Conservation (phyloP, 2,113 vertebrate species). For the Okapia johnstoni region DNA sequence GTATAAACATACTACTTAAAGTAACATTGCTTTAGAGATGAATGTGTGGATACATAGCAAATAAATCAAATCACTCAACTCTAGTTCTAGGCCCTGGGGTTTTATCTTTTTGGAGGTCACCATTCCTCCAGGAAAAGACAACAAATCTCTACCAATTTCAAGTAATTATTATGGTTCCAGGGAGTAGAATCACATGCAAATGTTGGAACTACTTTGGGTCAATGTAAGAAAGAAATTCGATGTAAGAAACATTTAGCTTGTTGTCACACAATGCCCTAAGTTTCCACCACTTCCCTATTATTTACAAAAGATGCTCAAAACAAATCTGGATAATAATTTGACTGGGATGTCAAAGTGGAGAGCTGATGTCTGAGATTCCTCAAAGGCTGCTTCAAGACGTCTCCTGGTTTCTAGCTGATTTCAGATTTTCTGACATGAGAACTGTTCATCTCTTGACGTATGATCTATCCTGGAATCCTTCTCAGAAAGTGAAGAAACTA, state of each 20-base stretch:
- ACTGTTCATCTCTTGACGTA: not conserved
- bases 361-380: not conserved
- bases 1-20: not conserved
- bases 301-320: not conserved
- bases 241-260: not conserved
- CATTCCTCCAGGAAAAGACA: not conserved
- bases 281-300: not conserved
- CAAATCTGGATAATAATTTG: not conserved
- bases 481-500: not conserved
- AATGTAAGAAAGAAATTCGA: not conserved
- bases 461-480: not conserved
- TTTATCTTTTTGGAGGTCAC: not conserved
- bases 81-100: not conserved
- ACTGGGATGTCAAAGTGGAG: not conserved
- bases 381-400: not conserved
- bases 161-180: not conserved
- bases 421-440: not conserved
- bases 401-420: not conserved
- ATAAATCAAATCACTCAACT: not conserved
- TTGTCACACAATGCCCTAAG: not conserved
- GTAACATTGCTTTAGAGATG: not conserved
- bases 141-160: not conserved
- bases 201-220: not conserved
- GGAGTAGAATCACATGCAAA: not conserved
- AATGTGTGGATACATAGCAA: not conserved